Conservation (phyloP, 2,888 invertebrate species). For the Priapulus caudatus region DNA sequence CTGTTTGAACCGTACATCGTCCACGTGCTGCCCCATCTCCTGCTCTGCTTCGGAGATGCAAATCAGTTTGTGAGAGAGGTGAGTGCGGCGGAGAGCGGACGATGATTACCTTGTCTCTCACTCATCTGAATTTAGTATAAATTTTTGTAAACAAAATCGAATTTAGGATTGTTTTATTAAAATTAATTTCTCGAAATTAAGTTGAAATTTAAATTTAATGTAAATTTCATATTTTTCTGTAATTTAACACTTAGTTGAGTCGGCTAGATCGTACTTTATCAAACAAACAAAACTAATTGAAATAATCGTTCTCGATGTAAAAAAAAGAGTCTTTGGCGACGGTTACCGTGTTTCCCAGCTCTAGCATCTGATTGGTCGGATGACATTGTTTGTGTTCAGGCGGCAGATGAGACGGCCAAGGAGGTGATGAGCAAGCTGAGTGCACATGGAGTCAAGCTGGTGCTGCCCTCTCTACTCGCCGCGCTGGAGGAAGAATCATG, state of each 20-base stretch:
- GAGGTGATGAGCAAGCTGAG: conserved; percentile 83
- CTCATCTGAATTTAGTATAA: too few relatives aligned
- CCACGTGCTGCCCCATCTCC: conserved; percentile 82
- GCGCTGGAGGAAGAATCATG: conserved; percentile 96
- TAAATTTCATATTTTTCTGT: too few relatives aligned
- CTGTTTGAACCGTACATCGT: conserved; percentile 98
- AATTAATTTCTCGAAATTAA: not conserved
- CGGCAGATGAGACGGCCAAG: conserved; percentile 90
- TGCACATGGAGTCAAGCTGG: conserved; percentile 92
- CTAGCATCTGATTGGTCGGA: too few relatives aligned
- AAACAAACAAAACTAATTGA: too few relatives aligned
- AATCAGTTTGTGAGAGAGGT: conserved; percentile 78
- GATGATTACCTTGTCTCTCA: too few relatives aligned
- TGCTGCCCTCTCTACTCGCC: conserved; percentile 78
- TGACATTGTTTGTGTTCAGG: conserved; percentile 43
- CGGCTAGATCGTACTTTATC: too few relatives aligned
- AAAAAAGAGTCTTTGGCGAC: too few relatives aligned
- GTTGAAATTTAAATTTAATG: not conserved
- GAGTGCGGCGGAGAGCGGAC: conserved; percentile 11
- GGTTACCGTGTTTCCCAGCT: too few relatives aligned
- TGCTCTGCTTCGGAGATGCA: conserved; percentile 88
- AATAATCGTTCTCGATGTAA: too few relatives aligned
- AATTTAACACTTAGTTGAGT: too few relatives aligned
- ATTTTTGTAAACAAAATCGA: conserved; percentile 5
- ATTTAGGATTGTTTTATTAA: not conserved